Percentiles rank a stretch among this genome's conserved stretches.
Conservation (phyloP, 2,113 vertebrate genomes). For the Sinocyclocheilus maitianheensis region DNA sequence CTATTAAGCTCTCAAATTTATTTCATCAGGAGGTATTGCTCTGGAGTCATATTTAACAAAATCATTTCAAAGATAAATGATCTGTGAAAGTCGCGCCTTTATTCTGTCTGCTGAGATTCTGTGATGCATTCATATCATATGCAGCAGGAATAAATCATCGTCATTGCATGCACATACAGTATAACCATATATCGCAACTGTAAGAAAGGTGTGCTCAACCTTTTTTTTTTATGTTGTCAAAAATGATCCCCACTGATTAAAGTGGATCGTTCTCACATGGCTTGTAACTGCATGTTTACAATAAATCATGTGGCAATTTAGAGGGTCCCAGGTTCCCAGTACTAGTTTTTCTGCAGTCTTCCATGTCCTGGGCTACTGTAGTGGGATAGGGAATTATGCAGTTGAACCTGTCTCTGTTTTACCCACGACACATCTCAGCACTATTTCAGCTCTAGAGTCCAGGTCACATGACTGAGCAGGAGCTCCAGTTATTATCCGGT, state of each 20-base stretch:
- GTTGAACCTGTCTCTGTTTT: slow-evolving; percentile 56
- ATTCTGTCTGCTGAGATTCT: neutral
- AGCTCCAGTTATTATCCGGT: slow-evolving; percentile 55
- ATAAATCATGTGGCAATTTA: slow-evolving; percentile 71
- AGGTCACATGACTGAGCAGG: slow-evolving; percentile 52
- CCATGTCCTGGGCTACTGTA: slow-evolving; percentile 46
- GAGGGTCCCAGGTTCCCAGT: slow-evolving; percentile 60
- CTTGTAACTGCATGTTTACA: slow-evolving; percentile 52
- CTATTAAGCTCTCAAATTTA: neutral
- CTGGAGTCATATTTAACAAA: neutral
- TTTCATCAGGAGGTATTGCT: neutral
- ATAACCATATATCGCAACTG: neutral
- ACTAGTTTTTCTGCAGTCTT: slow-evolving; percentile 51
- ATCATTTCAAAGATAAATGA: slow-evolving; percentile 5
- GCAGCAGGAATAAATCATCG: slow-evolving; percentile 7
- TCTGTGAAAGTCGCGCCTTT: neutral
- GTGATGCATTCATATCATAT: neutral
- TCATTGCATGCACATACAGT: neutral
- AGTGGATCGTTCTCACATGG: slow-evolving; percentile 42
- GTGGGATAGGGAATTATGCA: slow-evolving; percentile 47
- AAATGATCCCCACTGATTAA: slow-evolving; percentile 18
- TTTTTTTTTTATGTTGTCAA: slow-evolving; percentile 23
- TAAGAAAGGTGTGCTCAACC: neutral
- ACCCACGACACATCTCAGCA: slow-evolving; percentile 49
- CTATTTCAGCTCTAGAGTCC: slow-evolving; percentile 53